Conservation (phyloP, 2,797 vertebrate species). For the Microctenopoma steveboyesi region DNA sequence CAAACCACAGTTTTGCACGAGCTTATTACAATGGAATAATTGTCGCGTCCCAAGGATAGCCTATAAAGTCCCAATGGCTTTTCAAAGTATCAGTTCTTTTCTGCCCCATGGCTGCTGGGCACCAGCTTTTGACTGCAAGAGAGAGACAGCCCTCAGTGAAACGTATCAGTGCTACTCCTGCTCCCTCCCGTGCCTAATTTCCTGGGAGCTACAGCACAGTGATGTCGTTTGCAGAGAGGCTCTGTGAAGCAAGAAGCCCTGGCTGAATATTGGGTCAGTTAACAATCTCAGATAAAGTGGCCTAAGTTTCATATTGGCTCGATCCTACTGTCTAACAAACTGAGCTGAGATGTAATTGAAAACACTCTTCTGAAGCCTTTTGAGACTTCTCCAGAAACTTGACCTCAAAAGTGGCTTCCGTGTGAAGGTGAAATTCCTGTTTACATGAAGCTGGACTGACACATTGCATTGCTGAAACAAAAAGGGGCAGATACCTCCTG, state of each 20-base stretch:
- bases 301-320: constrained; percentile 54
- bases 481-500: constrained; percentile 43
- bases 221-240: constrained; percentile 60
- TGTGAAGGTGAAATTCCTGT: constrained; percentile 23
- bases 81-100: constrained; percentile 1
- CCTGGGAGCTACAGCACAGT: constrained; percentile 48
- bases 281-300: constrained; percentile 69
- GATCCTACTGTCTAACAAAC: constrained; percentile 61
- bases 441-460: constrained; percentile 4
- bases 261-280: constrained; percentile 67
- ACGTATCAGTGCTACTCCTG: constrained; percentile 53
- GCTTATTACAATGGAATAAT: constrained; percentile 65
- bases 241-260: constrained; percentile 72
- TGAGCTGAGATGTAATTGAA: constrained; percentile 62
- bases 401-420: constrained; percentile 3
- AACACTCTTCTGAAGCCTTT: constrained; percentile 44
- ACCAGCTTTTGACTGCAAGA: constrained; percentile 43
- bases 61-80: constrained; percentile 53
- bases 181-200: constrained; percentile 60
- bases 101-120: constrained; percentile 39
- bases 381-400: constrained; percentile 28
- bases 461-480: constrained; percentile 48
- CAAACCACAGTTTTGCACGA: constrained; percentile 34
- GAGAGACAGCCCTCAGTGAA: constrained; percentile 54
- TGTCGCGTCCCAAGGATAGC: constrained; percentile 53